A percentile compares a stretch with the other conserved stretches of the same genome.
Conservation (phyloP, 2,113 vertebrate species). For the Puntigrus tetrazona region DNA sequence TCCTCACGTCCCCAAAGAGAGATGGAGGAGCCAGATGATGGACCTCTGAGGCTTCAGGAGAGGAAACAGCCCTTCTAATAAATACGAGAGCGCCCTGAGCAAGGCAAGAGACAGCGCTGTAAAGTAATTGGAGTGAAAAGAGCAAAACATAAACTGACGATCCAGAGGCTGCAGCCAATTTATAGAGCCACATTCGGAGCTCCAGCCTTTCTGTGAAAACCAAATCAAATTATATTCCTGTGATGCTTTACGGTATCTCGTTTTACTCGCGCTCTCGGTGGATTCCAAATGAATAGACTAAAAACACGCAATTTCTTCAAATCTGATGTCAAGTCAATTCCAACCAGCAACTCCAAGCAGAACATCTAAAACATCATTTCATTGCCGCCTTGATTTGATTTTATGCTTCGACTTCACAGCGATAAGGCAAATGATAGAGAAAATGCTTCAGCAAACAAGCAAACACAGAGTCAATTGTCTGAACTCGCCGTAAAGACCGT, state of each 20-base stretch:
- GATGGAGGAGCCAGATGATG: conserved; percentile 40
- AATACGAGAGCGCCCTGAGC: not conserved
- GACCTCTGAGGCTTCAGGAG: conserved; percentile 54
- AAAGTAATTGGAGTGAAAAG: conserved; percentile 21
- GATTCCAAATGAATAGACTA: conserved; percentile 32
- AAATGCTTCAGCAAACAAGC: conserved; percentile 40
- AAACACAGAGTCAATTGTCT: conserved; percentile 38
- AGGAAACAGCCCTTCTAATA: conserved; percentile 30
- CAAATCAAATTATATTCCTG: conserved; percentile 25
- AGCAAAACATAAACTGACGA: conserved; percentile 24
- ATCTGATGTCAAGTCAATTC: conserved; percentile 21
- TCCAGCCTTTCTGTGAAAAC: not conserved
- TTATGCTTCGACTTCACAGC: not conserved
- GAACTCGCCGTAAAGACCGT: conserved; percentile 23
- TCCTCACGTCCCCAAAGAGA: conserved; percentile 15
- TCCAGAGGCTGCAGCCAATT: not conserved
- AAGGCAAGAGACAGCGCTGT: not conserved
- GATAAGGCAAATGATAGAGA: conserved; percentile 3
- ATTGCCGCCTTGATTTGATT: conserved; percentile 30
- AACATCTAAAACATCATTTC: conserved; percentile 13
- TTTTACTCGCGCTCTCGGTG: not conserved
- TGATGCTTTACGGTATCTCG: not conserved
- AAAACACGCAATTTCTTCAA: conserved; percentile 18
- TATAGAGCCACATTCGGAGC: not conserved
- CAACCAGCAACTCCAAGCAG: not conserved